A percentile compares a stretch with the other conserved stretches of the same genome.
These are phyloP conservation scores for Percina caprodes DNA, from an alignment of 2,113 vertebrate genomes.

Conservation along the genomic window DNA sequence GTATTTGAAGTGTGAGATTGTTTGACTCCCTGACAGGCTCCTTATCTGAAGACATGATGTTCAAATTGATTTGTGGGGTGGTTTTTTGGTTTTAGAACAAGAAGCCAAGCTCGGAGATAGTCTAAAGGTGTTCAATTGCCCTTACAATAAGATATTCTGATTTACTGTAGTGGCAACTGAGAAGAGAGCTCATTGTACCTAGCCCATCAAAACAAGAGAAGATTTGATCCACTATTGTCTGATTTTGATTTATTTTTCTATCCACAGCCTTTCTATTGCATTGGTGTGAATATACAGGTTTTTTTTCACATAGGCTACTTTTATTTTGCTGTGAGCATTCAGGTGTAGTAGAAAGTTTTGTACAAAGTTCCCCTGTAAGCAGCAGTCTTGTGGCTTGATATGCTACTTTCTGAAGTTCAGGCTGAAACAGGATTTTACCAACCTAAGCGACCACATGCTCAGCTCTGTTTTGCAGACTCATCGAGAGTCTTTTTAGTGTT, in stretches of 20 bases:
- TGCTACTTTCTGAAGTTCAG: constrained; percentile 31
- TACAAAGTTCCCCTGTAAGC: neutral
- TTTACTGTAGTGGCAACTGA: neutral
- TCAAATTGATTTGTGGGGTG: constrained; percentile 27
- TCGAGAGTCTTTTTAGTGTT: constrained; percentile 26
- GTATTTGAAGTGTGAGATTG: constrained; percentile 57
- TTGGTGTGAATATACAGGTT: neutral
- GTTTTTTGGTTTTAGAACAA: neutral
- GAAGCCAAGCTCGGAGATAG: neutral
- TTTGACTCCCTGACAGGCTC: constrained; percentile 23
- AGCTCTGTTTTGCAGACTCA: constrained; percentile 55
- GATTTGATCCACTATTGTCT: neutral
- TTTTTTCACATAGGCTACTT: neutral
- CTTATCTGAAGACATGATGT: constrained; percentile 16
- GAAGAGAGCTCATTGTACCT: neutral
- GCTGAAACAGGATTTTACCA: constrained; percentile 35
- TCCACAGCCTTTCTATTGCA: neutral
- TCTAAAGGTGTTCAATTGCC: constrained; percentile 23
- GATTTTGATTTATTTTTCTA: neutral
- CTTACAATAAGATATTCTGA: constrained; percentile 16
- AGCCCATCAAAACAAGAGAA: neutral
- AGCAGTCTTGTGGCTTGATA: constrained; percentile 4
- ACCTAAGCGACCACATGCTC: constrained; percentile 23
- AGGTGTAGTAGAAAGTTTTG: neutral
- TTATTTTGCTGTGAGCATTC: neutral